A percentile compares a stretch with the other conserved stretches of the same genome.
Evolutionary conservation across 2,113 vertebrate species (phyloP).

Genomic region (Gracilinanus agilis): DNA sequence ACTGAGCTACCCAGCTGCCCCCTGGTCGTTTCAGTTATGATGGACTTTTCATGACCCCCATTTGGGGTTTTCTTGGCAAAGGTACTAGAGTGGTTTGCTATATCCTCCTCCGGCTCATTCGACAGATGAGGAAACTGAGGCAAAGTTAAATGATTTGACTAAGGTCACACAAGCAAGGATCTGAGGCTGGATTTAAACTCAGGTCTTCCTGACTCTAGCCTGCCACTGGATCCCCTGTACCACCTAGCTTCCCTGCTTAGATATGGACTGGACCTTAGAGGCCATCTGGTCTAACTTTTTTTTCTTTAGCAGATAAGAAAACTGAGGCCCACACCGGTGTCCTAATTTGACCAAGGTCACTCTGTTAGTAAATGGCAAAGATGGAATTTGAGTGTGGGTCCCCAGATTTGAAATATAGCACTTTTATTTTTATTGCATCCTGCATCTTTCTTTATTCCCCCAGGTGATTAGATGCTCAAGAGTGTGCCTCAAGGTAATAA

Average conservation of each 20-base stretch:
- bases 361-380: neutral
- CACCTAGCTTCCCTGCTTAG: neutral
- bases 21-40: neutral
- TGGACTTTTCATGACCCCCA: neutral
- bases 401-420: neutral
- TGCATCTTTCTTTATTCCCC: neutral
- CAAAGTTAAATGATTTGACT: neutral
- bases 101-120: neutral
- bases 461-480: neutral
- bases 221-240: too few species aligned
- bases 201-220: too few species aligned
- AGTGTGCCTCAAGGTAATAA: neutral
- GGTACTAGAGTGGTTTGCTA: neutral
- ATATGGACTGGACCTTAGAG: neutral
- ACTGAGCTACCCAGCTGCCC: too few species aligned
- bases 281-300: neutral
- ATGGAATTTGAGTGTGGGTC: neutral
- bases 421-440: neutral
- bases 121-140: neutral
- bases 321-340: neutral
- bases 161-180: neutral
- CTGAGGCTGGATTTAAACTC: too few species aligned
- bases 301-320: too few species aligned
- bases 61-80: neutral
- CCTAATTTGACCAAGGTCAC: neutral